phyloP scores from a whole-genome alignment of 2,888 invertebrate species.

The Pyrgus malvae region DNA sequence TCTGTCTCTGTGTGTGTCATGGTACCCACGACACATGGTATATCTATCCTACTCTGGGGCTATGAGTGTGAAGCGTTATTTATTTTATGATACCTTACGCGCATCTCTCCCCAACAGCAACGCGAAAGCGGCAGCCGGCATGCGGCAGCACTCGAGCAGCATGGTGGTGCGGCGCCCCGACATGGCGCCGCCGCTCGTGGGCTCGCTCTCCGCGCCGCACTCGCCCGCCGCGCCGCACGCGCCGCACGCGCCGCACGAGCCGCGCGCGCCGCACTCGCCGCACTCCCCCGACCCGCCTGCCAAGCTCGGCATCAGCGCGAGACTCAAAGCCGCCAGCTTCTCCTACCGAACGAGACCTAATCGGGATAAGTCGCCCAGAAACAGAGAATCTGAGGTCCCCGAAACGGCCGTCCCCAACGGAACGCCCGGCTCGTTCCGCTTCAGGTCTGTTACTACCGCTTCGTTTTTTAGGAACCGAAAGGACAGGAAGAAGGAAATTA shows the following conservation, averaged over 20 bases:
- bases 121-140: slow-evolving; percentile 49
- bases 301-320: slow-evolving; percentile 53
- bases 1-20: no score
- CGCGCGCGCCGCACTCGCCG: slow-evolving; percentile 34
- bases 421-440: slow-evolving; percentile 56
- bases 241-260: slow-evolving; percentile 11
- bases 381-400: slow-evolving; percentile 47
- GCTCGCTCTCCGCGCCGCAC: slow-evolving; percentile 68
- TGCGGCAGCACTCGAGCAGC: slow-evolving; percentile 60
- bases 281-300: slow-evolving; percentile 37
- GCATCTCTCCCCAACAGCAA: no score
- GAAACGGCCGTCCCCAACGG: slow-evolving; percentile 50
- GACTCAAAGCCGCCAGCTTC: slow-evolving; percentile 62
- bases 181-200: slow-evolving; percentile 42
- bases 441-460: slow-evolving; percentile 63
- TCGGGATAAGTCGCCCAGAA: slow-evolving; percentile 58
- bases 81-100: no score
- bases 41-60: no score
- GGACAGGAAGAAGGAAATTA: slow-evolving; percentile 49
- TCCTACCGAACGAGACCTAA: slow-evolving; percentile 57
- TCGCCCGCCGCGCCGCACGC: slow-evolving; percentile 64
- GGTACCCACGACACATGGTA: no score
- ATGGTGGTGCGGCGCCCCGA: slow-evolving; percentile 60
- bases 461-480: slow-evolving; percentile 60
- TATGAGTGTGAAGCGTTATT: no score